These are phyloP conservation scores for Bombus cullumanus DNA, from an alignment of 1,140 invertebrate species.

Conservation along the genomic window DNA sequence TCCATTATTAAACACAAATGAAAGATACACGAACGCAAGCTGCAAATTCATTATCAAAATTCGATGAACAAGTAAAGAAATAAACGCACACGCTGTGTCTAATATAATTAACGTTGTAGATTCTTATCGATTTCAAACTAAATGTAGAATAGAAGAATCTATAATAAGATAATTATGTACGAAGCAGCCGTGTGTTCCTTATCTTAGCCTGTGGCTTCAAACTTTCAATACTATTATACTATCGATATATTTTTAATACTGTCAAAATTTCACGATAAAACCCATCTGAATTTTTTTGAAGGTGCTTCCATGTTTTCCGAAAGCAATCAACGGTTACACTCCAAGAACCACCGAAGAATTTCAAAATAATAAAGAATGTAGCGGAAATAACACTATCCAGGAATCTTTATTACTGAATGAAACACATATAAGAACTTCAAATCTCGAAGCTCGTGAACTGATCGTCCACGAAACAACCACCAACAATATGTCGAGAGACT, in stretches of 20 bases:
- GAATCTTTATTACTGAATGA: constrained; percentile 85
- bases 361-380: constrained; percentile 87
- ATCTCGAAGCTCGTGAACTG: constrained; percentile 70
- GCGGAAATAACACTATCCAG: constrained; percentile 89
- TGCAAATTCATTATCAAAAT: neutral
- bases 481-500: constrained; percentile 61
- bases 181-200: neutral
- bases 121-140: neutral
- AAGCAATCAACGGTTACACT: constrained; percentile 31
- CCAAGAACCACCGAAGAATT: constrained; percentile 70
- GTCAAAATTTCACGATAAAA: neutral
- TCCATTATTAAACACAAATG: neutral
- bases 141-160: neutral
- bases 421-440: constrained; percentile 60
- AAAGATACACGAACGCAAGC: neutral
- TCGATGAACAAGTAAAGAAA: neutral
- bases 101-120: neutral
- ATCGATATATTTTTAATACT: neutral
- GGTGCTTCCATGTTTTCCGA: constrained; percentile 88
- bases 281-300: constrained; percentile 74
- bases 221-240: neutral
- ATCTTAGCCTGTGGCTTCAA: neutral
- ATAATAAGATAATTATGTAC: neutral
- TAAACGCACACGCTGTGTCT: neutral
- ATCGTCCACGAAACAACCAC: constrained; percentile 73